A percentile compares a stretch with the other conserved stretches of the same genome.
phyloP scores from a whole-genome alignment of 2,888 invertebrate species.

The Drosophila phalerata region DNA sequence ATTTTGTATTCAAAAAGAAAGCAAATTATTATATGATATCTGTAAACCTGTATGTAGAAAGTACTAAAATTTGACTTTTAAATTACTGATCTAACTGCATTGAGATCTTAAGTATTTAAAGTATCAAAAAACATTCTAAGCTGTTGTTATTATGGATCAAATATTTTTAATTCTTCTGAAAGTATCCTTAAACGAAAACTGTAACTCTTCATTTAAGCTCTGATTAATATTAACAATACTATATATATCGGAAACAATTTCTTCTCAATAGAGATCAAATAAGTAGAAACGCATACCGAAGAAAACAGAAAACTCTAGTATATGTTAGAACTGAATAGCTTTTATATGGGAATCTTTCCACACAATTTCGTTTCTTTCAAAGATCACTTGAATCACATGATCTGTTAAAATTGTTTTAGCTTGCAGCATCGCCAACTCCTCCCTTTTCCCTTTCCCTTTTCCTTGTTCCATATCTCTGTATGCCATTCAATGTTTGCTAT shows the following conservation, averaged over 20 bases:
- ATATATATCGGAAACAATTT: not conserved
- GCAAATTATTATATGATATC: too few species aligned
- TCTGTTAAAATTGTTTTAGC: constrained; percentile 30
- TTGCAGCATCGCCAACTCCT: not conserved
- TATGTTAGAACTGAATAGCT: not conserved
- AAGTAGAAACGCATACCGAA: not conserved
- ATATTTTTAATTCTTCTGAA: too few species aligned
- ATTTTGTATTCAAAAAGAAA: too few species aligned
- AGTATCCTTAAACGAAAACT: too few species aligned
- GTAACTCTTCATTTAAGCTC: not conserved
- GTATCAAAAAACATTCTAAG: too few species aligned
- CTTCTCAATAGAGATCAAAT: not conserved
- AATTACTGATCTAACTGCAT: too few species aligned
- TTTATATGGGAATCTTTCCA: constrained; percentile 16
- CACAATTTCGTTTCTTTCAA: constrained; percentile 17
- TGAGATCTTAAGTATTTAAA: too few species aligned
- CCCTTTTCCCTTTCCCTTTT: not conserved
- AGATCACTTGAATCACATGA: constrained; percentile 29
- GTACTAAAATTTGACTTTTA: too few species aligned
- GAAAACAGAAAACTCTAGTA: not conserved
- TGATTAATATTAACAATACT: not conserved
- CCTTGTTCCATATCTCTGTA: too few species aligned
- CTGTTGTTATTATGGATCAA: too few species aligned
- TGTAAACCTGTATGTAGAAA: too few species aligned
- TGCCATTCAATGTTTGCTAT: constrained; percentile 9